Evolutionary conservation across 1,140 invertebrate species (phyloP), one percentile per base, ranked within the genome.

Genomic region (Trichogramma pretiosum): DNA sequence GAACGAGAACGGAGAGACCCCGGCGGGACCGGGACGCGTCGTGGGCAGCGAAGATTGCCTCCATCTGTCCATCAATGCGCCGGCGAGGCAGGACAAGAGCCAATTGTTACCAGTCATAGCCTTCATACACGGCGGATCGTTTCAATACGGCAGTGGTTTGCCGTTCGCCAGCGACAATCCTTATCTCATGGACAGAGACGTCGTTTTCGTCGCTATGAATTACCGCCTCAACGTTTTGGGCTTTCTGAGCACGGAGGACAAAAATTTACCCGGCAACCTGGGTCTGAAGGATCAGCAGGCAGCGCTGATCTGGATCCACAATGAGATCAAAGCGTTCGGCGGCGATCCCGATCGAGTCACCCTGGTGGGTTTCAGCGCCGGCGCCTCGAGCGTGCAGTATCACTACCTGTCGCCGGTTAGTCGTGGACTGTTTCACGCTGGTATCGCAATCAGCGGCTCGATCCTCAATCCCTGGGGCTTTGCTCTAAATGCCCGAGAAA

Each of bases 11-110:
- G 45, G 45, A 38, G 8, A 43, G 7, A 11, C 21, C 5, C 2
- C 14, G 2, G 19, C 13, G 3, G 19, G 14, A 10, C 14, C 32
- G 11, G 17, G 30, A 23, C 32, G 33, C 3, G 32, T 48, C 13
- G 3, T 2, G 3, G 76, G 76, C 4, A 72, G 68, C 24, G 82
- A 84, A 53, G 83, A 90, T 67, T 90, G 87, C 62, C 64, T 90
- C 3, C 83, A 82, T 50, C 65, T 90, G 5, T 87, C 89, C 63
- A 75, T 90, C 5, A 87, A 84, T 58, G 79, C 82, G 0, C 86
- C 37, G 4, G 45, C 23, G 13, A 2, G 32, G 3, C 8, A 23
- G n/a, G 18, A 85, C 40, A 67, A 73, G 56, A 72, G 73, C 5
- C 68, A 21, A 28, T 32, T 22, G 4, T 51, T 74, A 46, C 79